Percentiles rank a stretch among this genome's conserved stretches.
phyloP scores from a whole-genome alignment of 2,888 invertebrate species.

The Ectemnius lituratus region DNA sequence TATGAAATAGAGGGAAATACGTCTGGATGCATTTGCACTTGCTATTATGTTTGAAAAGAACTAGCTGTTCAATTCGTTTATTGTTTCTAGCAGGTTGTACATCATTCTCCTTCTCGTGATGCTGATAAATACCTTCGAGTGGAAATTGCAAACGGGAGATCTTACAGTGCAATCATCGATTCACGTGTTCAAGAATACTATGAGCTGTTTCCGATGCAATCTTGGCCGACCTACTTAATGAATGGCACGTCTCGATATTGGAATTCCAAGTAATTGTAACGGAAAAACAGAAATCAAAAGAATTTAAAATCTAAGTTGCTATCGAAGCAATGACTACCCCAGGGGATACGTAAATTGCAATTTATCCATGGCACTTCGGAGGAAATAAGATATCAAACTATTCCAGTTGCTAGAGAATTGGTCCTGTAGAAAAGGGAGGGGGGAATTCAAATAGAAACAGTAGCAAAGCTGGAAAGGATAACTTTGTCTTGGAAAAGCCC shows the following conservation, averaged over 20 bases:
- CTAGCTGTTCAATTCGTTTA: background rate
- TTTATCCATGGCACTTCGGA: no score
- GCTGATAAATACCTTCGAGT: no score
- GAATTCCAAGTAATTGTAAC: conserved; percentile 1
- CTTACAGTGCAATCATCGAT: background rate
- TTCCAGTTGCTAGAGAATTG: no score
- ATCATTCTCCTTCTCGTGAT: background rate
- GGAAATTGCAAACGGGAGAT: no score
- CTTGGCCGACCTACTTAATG: conserved; percentile 2
- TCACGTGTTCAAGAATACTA: background rate
- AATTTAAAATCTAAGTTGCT: background rate
- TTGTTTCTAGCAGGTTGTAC: background rate
- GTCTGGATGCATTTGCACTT: no score
- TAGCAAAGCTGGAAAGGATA: no score
- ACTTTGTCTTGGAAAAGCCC: no score
- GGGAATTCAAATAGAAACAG: no score
- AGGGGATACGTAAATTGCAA: no score
- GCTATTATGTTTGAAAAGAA: background rate
- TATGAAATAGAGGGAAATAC: no score
- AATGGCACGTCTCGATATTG: background rate
- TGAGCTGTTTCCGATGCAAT: background rate
- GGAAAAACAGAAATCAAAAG: background rate
- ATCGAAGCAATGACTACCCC: background rate
- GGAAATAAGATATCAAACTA: no score
- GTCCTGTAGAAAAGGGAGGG: no score